Base-by-base conservation (phyloP, 2,797 vertebrate species). In the Ceryle rudis region DNA sequence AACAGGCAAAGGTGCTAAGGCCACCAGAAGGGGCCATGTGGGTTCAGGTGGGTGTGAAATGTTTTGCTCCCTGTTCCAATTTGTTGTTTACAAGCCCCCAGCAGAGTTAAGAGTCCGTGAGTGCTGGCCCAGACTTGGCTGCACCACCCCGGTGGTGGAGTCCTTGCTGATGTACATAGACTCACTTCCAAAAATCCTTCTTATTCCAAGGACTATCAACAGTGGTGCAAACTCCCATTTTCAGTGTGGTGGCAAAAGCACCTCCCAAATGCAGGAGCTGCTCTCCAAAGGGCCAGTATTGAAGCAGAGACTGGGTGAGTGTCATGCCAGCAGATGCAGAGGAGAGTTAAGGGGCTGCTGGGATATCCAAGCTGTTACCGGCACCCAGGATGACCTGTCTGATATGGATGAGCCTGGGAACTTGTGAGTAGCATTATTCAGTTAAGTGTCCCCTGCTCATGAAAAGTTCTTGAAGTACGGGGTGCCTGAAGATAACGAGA, bases 281-380 rank as follows among this genome's bases (percentile, higher is more conserved):
- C 37, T 41, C 52, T 81, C 41, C 23, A 39, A 17, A 31, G 42
- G 41, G 11, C 2, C 3, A 0, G 11, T 61, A 41, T 62, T 46
- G 0, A 5, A 62, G 57, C 57, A 73, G 51, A 18, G 60, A 9
- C 5, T 11, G 37, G 42, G 14, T 3, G 6, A 66, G 57, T 6
- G 6, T 0, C 0, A 9, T 31, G 37, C 64, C 11, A 8, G 13
- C 0, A 4, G 52, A 11, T 74, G 18, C 15, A 10, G 62, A 4
- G 5, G 25, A 66, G 41, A 89, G n/a, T 29, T n/a, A 5, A 2
- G 14, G 75, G 20, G 10, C 67, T 90, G 42, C 54, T 61, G 89
- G 60, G 29, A 31, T 15, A 60, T n/a, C 80, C 1, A 5, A 73
- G 35, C 37, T n/a, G 1, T 19, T 72, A 35, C 37, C 91, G 66